Base-by-base conservation (phyloP, 1,140 invertebrate genomes). In the Aphis gossypii region DNA sequence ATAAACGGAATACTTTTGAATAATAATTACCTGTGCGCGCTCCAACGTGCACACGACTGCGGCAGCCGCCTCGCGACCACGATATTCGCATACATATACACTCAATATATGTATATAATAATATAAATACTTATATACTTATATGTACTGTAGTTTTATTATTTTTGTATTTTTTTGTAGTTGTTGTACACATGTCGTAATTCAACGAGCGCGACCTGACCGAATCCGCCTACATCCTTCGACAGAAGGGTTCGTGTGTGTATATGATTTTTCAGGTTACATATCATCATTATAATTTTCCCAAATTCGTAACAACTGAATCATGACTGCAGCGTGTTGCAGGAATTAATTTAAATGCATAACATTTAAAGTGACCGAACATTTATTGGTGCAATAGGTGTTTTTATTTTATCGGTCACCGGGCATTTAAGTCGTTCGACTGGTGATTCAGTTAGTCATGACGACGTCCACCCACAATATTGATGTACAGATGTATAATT, bases 1-100 rank as follows among this genome's bases (percentile, higher is more conserved):
- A 68, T 68, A 68, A 90, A 56, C 89, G 46, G 46, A 90, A 90
- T 68, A 68, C 54, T 30, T 38, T 41, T 90, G 88, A 51, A 54
- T 90, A 90, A 76, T 44, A 44, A 68, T 41, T 90, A 68, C 56
- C 23, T 51, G 88, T 51, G 88, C 30, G 38, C 23, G 38, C 54
- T 21, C 18, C 54, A 38, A 38, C 54, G 54, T 25, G 82, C 35
- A 83, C 82, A 84, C 83, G 38, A 84, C 41, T 38, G 23, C 38
- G 82, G 38, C 82, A 41, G 60, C 60, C 30, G 60, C 30, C 60
- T 76, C 60, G 60, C 60, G 30, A 76, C 60, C 30, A n/a, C 60
- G 60, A 11, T 76, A 76, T 76, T 76, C 60, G 60, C 60, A 30
- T 20, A n/a, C 1, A n/a, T n/a, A n/a, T 30, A n/a, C 60, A 35